Conservation (phyloP, 1,140 invertebrate species). For the Drosophila orosa region DNA sequence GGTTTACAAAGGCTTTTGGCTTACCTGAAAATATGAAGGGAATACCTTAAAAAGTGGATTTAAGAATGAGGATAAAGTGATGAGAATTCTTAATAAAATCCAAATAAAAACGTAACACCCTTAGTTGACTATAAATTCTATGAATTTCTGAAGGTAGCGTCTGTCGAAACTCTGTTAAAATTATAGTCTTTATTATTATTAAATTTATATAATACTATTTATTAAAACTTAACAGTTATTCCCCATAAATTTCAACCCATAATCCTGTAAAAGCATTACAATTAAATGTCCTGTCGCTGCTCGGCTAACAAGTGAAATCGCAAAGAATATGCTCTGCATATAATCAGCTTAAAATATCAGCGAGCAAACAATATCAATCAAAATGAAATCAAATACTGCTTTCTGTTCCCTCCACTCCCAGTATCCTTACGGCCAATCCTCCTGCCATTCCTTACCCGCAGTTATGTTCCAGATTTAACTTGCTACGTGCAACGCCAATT, state of each 20-base stretch:
- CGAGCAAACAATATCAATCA: slow-evolving; percentile 72
- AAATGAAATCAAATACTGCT: slow-evolving; percentile 67
- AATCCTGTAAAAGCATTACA: not conserved
- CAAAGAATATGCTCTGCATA: slow-evolving; percentile 30
- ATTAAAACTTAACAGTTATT: not conserved
- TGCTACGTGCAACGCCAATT: slow-evolving; percentile 63
- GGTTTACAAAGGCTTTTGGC: not conserved
- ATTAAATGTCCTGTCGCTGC: slow-evolving; percentile 12
- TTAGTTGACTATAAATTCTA: not conserved
- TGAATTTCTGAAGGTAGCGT: not conserved
- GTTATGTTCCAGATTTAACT: slow-evolving; percentile 63
- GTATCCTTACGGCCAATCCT: not conserved
- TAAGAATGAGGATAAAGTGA: fast-evolving
- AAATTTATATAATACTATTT: not conserved
- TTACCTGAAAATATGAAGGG: not conserved
- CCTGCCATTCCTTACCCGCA: slow-evolving; percentile 21
- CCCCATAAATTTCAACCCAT: not conserved
- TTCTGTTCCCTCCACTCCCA: not conserved
- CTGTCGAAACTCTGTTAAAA: fast-evolving
- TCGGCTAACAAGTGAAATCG: slow-evolving; percentile 15
- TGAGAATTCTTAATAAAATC: not conserved
- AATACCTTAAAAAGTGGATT: not conserved
- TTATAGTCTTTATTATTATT: not conserved
- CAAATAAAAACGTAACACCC: not conserved
- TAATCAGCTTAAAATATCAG: slow-evolving; percentile 73